Conservation (phyloP, 2,113 vertebrate species). For the Oreotrochilus melanogaster region DNA sequence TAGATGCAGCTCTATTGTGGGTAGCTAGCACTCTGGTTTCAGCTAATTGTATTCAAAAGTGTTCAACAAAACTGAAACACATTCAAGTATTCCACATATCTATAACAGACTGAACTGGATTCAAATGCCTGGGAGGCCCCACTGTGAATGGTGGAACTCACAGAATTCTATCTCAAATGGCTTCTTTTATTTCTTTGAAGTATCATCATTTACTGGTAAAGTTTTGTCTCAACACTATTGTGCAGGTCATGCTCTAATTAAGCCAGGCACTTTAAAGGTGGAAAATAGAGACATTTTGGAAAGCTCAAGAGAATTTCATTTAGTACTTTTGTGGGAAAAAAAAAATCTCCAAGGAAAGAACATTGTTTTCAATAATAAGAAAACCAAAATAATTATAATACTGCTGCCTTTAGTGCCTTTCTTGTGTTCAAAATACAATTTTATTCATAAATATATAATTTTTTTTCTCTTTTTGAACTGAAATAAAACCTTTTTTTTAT, state of each 20-base stretch:
- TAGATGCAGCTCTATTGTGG: neutral
- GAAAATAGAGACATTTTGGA: slow-evolving; percentile 63
- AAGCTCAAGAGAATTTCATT: slow-evolving; percentile 64
- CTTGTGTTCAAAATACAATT: slow-evolving; percentile 57
- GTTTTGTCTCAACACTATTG: neutral
- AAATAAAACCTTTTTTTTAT: neutral
- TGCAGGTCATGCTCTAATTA: slow-evolving; percentile 64
- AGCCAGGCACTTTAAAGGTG: slow-evolving; percentile 61
- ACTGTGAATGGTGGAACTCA: neutral
- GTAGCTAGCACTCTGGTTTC: neutral
- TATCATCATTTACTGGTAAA: slow-evolving; percentile 44
- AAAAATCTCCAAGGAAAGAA: slow-evolving; percentile 55
- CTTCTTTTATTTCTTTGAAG: slow-evolving; percentile 36
- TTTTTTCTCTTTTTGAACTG: slow-evolving; percentile 18
- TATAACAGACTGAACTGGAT: slow-evolving; percentile 24
- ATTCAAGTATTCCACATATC: neutral
- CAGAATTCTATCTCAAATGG: slow-evolving; percentile 12
- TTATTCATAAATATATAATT: slow-evolving; percentile 64
- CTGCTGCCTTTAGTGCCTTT: slow-evolving; percentile 47
- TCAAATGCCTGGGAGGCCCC: neutral
- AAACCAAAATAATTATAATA: slow-evolving; percentile 68
- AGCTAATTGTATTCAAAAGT: slow-evolving; percentile 20
- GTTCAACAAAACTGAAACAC: neutral
- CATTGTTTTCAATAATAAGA: slow-evolving; percentile 70
- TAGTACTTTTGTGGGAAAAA: slow-evolving; percentile 58